Conservation (phyloP, 1,140 invertebrate species). For the Choristoneura fumiferana region DNA sequence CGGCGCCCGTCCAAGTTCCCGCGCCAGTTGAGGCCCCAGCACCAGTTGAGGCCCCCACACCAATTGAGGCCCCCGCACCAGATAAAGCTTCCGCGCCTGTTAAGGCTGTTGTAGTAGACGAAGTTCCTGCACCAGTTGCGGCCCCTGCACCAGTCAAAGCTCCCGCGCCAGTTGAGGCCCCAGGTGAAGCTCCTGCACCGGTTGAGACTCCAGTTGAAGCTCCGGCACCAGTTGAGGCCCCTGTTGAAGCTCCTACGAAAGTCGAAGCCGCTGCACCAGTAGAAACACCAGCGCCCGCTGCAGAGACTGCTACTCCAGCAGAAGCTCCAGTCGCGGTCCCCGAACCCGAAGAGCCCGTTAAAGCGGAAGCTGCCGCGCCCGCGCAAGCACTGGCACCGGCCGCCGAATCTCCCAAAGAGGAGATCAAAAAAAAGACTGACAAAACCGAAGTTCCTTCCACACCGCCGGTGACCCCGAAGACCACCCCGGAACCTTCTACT, state of each 20-base stretch:
- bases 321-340: conserved; percentile 27
- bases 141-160: background rate
- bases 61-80: conserved; percentile 29
- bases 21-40: conserved; percentile 10
- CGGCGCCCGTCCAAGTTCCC: background rate
- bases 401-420: conserved; percentile 27
- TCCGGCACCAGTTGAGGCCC: background rate
- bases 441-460: conserved; percentile 34
- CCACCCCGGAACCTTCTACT: conserved; percentile 30
- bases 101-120: too few species aligned
- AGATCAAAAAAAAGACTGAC: conserved; percentile 42
- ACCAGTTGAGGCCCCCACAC: conserved; percentile 16
- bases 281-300: conserved; percentile 25
- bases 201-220: conserved; percentile 6
- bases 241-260: conserved; percentile 24
- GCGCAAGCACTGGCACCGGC: conserved; percentile 26
- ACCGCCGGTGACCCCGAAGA: conserved; percentile 27
- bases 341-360: conserved; percentile 23
- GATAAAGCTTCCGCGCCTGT: conserved; percentile 27
- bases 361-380: conserved; percentile 22
- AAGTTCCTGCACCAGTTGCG: conserved; percentile 3
- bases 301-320: conserved; percentile 30
- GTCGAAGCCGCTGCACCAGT: conserved; percentile 26
- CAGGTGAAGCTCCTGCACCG: conserved; percentile 12
- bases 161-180: conserved; percentile 6